A percentile compares a stretch with the other conserved stretches of the same genome.
phyloP scores from a whole-genome alignment of 2,888 invertebrate genomes.

The Brachypterus glaber region DNA sequence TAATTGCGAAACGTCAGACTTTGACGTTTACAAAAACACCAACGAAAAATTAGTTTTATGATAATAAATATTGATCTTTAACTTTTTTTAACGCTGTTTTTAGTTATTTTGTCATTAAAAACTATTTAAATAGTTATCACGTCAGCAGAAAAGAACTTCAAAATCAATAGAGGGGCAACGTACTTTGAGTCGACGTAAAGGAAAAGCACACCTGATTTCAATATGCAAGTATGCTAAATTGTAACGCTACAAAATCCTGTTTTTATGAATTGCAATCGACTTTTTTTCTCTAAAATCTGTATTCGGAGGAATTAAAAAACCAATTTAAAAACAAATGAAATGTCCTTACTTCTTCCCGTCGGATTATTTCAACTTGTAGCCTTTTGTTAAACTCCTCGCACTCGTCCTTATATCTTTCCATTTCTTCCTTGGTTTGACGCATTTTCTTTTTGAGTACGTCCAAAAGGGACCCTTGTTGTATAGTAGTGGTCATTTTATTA shows the following conservation, averaged over 20 bases:
- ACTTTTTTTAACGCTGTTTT: too few species aligned
- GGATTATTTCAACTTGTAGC: conserved; percentile 89
- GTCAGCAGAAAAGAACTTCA: neutral
- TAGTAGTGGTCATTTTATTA: conserved; percentile 71
- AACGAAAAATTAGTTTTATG: too few species aligned
- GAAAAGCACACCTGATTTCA: neutral
- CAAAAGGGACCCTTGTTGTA: conserved; percentile 87
- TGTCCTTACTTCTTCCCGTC: conserved; percentile 92
- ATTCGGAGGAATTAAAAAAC: neutral
- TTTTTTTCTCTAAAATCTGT: neutral
- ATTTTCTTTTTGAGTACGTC: conserved; percentile 99
- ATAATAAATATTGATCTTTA: too few species aligned
- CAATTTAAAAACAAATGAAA: neutral
- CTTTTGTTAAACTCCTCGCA: conserved; percentile 93
- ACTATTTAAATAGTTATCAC: neutral
- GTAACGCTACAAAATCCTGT: neutral
- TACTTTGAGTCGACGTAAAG: conserved; percentile 3
- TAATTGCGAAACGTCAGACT: too few species aligned
- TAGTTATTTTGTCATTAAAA: too few species aligned
- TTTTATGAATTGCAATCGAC: neutral
- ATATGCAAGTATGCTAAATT: neutral
- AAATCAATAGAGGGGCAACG: conserved; percentile 5
- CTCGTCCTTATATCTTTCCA: conserved; percentile 97
- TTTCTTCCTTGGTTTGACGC: conserved; percentile 97
- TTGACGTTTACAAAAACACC: neutral